phyloP scores from a whole-genome alignment of 2,113 vertebrate genomes.

The Chascanopsetta lugubris region DNA sequence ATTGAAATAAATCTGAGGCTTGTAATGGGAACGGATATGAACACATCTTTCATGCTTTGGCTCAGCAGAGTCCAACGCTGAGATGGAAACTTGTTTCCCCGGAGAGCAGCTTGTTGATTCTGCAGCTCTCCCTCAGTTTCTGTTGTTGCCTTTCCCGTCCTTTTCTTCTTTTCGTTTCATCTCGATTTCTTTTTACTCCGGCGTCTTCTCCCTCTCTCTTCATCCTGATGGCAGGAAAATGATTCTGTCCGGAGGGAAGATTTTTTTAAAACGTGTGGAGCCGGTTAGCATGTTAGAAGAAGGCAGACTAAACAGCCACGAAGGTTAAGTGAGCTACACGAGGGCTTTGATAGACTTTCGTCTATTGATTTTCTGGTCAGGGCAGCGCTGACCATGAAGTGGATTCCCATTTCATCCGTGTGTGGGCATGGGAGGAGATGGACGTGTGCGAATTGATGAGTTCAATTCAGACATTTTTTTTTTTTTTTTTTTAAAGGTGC shows the following conservation, averaged over 20 bases:
- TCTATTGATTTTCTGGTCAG: slow-evolving; percentile 64
- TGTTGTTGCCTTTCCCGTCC: slow-evolving; percentile 30
- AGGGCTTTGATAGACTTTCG: slow-evolving; percentile 63
- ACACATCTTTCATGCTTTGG: slow-evolving; percentile 74
- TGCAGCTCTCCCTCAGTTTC: slow-evolving; percentile 47
- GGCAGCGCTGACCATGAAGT: slow-evolving; percentile 5
- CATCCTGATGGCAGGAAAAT: slow-evolving; percentile 37
- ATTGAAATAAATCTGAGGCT: slow-evolving; percentile 81
- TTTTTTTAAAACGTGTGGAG: slow-evolving; percentile 50
- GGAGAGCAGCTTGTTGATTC: slow-evolving; percentile 63
- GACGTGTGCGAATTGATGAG: not conserved
- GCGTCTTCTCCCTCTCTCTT: slow-evolving; percentile 3
- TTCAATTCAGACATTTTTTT: not conserved
- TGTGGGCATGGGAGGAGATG: slow-evolving; percentile 10
- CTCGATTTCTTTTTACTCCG: not conserved
- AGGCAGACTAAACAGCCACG: slow-evolving; percentile 39
- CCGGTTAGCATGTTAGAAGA: slow-evolving; percentile 35
- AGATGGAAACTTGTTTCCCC: slow-evolving; percentile 61
- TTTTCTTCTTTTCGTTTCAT: slow-evolving; percentile 27
- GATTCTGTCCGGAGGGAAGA: slow-evolving; percentile 40
- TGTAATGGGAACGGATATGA: slow-evolving; percentile 80
- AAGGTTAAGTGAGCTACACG: slow-evolving; percentile 65
- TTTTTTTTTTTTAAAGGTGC: too few species aligned
- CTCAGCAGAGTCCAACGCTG: slow-evolving; percentile 60
- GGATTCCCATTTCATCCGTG: slow-evolving; percentile 3